phyloP scores from a whole-genome alignment of 2,888 invertebrate species.

The Macroteleia sp. region DNA sequence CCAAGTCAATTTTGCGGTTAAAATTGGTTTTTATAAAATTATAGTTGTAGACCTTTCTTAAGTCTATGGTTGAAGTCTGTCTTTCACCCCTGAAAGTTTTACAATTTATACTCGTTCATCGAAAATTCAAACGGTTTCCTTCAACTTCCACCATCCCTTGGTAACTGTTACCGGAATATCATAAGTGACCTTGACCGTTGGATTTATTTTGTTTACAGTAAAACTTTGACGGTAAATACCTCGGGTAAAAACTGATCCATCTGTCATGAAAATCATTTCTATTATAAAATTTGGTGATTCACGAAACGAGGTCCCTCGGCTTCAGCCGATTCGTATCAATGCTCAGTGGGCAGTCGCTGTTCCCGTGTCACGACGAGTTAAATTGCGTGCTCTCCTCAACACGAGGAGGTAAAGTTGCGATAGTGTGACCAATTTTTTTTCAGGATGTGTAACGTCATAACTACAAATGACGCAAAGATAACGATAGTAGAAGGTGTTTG shows the following conservation, averaged over 20 bases:
- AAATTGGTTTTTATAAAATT: no score
- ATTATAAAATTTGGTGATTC: slow-evolving; percentile 83
- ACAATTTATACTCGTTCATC: no score
- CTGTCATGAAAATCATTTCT: slow-evolving; percentile 70
- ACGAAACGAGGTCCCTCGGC: slow-evolving; percentile 77
- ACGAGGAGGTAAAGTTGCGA: slow-evolving; percentile 5
- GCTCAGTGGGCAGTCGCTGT: slow-evolving; percentile 78
- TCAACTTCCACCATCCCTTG: no score
- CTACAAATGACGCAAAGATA: no score
- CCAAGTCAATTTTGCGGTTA: no score
- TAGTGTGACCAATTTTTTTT: background rate
- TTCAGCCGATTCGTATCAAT: slow-evolving; percentile 77
- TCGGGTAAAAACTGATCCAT: no score
- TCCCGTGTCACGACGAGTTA: slow-evolving; percentile 72
- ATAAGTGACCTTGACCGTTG: slow-evolving; percentile 11
- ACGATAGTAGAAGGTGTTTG: slow-evolving; percentile 9
- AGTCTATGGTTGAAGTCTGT: no score
- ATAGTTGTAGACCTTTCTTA: no score
- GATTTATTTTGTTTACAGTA: background rate
- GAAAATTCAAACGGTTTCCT: no score
- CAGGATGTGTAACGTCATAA: background rate
- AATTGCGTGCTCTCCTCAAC: slow-evolving; percentile 22
- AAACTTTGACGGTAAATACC: no score
- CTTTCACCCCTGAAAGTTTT: no score
- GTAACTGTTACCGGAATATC: no score